Evolutionary conservation across 2,888 invertebrate genomes (phyloP).

Genomic region (Cecidostiba fungosa): DNA sequence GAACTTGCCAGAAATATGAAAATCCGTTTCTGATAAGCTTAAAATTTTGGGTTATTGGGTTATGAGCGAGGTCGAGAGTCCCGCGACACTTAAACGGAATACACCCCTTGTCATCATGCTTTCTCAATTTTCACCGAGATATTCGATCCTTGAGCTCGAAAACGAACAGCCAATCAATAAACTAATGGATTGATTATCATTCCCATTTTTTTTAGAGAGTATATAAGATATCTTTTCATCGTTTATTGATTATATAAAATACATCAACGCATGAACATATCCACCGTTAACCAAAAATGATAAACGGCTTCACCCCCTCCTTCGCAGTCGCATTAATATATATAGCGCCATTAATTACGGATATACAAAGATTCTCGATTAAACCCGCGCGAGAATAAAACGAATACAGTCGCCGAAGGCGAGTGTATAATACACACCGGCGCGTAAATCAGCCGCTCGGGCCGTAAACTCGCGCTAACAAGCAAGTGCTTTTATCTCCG

Average conservation of each 20-base stretch:
- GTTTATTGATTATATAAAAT: too few relatives aligned
- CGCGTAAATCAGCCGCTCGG: conserved; percentile 55
- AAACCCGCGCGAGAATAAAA: background rate
- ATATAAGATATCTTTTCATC: background rate
- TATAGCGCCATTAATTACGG: conserved; percentile 49
- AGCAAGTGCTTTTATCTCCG: conserved; percentile 57
- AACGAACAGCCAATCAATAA: too few relatives aligned
- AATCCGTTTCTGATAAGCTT: too few relatives aligned
- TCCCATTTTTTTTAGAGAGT: too few relatives aligned
- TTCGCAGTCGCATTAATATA: conserved; percentile 22
- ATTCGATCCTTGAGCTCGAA: too few relatives aligned
- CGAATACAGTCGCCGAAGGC: background rate
- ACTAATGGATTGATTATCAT: too few relatives aligned
- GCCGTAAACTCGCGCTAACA: conserved; percentile 58
- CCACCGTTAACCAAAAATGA: background rate
- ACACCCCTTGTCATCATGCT: too few relatives aligned
- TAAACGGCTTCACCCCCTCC: background rate
- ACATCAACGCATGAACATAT: background rate
- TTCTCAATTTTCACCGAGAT: too few relatives aligned
- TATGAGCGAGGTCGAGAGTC: too few relatives aligned
- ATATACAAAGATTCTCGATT: conserved; percentile 57
- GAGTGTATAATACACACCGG: background rate
- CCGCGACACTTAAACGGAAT: too few relatives aligned
- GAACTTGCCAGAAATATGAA: too few relatives aligned
- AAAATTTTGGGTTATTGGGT: too few relatives aligned